Conservation (phyloP, 2,797 vertebrate genomes). For the Enteromius fasciolatus region DNA sequence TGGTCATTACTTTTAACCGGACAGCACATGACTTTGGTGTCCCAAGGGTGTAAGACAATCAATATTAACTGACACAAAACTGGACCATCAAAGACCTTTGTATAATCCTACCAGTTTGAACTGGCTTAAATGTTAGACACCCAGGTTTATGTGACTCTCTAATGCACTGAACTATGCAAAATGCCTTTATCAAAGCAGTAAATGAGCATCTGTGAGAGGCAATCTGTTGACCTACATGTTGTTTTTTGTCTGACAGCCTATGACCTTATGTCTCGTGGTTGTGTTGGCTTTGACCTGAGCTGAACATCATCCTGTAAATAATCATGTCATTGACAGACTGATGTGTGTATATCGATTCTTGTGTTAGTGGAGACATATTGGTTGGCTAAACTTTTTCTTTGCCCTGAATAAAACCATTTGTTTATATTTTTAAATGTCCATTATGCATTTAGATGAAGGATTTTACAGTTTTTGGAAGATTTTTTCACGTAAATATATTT, state of each 20-base stretch:
- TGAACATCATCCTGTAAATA: slow-evolving; percentile 40
- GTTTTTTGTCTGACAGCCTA: background rate
- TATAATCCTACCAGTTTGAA: background rate
- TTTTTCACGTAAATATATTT: background rate
- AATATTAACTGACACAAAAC: slow-evolving; percentile 10
- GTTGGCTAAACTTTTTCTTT: background rate
- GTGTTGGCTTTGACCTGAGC: slow-evolving; percentile 28
- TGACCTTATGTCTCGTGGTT: background rate
- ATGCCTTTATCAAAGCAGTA: slow-evolving; percentile 13
- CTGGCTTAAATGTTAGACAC: background rate
- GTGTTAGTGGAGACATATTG: background rate
- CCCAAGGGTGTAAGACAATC: background rate
- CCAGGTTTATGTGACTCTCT: background rate
- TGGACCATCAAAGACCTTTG: slow-evolving; percentile 1
- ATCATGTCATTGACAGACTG: slow-evolving; percentile 25
- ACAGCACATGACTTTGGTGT: slow-evolving; percentile 5
- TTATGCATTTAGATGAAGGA: background rate
- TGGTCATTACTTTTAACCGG: slow-evolving; percentile 9
- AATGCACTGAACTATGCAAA: background rate
- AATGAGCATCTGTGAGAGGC: background rate
- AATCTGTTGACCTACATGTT: slow-evolving; percentile 12
- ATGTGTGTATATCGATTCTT: slow-evolving; percentile 25
- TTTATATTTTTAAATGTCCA: background rate
- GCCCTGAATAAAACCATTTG: background rate
- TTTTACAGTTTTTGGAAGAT: background rate